phyloP scores from a whole-genome alignment of 1,140 invertebrate species.

The Drosophila sp. region DNA sequence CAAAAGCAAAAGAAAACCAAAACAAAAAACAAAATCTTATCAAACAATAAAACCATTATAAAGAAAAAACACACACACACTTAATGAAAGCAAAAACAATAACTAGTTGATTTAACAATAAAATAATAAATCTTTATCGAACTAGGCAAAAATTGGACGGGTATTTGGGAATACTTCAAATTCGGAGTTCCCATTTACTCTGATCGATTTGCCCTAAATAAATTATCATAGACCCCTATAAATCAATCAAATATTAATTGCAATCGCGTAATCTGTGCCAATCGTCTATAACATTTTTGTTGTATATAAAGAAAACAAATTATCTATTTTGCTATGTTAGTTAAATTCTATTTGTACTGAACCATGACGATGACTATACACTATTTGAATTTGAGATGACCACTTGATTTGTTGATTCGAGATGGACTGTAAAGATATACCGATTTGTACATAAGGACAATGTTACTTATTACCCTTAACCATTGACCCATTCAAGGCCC shows the following conservation, averaged over 20 bases:
- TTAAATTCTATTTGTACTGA: slow-evolving; percentile 36
- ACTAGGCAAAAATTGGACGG: slow-evolving; percentile 4
- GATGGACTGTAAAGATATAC: slow-evolving; percentile 29
- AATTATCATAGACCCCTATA: too few species aligned
- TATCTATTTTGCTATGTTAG: slow-evolving; percentile 63
- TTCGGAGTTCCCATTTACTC: background rate
- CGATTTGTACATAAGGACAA: slow-evolving; percentile 38
- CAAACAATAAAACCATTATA: slow-evolving; percentile 22
- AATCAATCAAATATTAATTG: slow-evolving; percentile 12
- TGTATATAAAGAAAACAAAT: slow-evolving; percentile 60
- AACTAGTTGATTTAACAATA: slow-evolving; percentile 18
- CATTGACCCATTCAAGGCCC: slow-evolving; percentile 50
- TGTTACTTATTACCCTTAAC: slow-evolving; percentile 30
- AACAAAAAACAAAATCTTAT: slow-evolving; percentile 30
- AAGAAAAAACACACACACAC: slow-evolving; percentile 13
- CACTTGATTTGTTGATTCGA: background rate
- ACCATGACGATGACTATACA: slow-evolving; percentile 20
- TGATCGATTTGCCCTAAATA: background rate
- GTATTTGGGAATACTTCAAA: background rate
- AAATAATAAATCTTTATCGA: slow-evolving; percentile 15
- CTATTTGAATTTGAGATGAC: background rate
- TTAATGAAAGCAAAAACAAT: background rate
- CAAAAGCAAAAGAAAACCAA: slow-evolving; percentile 19
- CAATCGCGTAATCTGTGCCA: slow-evolving; percentile 79
- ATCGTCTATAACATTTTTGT: slow-evolving; percentile 65